phyloP scores from a whole-genome alignment of 2,113 vertebrate species.

The Megaleporinus macrocephalus region DNA sequence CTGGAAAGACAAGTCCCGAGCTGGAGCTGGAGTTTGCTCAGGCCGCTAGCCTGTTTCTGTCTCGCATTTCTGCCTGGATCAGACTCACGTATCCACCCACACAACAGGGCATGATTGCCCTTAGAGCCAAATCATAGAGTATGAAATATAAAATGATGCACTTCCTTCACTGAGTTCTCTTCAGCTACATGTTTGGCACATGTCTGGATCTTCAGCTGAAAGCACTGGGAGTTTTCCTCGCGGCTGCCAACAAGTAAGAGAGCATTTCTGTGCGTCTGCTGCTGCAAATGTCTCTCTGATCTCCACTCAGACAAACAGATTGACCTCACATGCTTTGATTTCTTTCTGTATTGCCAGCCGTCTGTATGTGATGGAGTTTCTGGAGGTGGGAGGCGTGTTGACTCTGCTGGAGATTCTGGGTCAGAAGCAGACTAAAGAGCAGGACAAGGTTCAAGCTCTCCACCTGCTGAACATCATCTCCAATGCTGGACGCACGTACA shows the following conservation, averaged over 20 bases:
- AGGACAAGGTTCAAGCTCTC: slow-evolving; percentile 79
- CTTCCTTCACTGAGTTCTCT: slow-evolving; percentile 67
- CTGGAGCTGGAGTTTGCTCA: slow-evolving; percentile 85
- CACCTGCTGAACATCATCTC: slow-evolving; percentile 79
- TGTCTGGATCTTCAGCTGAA: slow-evolving; percentile 79
- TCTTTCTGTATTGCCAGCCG: slow-evolving; percentile 67
- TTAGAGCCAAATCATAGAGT: background rate
- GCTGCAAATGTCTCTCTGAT: no score
- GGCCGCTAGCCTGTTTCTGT: slow-evolving; percentile 84
- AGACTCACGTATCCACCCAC: slow-evolving; percentile 81
- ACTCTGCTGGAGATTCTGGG: slow-evolving; percentile 84
- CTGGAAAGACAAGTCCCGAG: slow-evolving; percentile 80
- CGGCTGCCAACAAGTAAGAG: slow-evolving; percentile 82
- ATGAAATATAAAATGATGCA: no score
- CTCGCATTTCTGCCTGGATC: slow-evolving; percentile 81
- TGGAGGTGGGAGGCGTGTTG: slow-evolving; percentile 81
- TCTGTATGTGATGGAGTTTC: slow-evolving; percentile 83
- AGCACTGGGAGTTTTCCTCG: slow-evolving; percentile 83
- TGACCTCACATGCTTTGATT: background rate
- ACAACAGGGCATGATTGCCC: background rate
- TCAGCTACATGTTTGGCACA: slow-evolving; percentile 80
- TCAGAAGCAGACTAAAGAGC: slow-evolving; percentile 74
- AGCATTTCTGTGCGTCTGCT: background rate
- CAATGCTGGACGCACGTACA: slow-evolving; percentile 79
- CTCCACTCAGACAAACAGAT: background rate